phyloP scores from a whole-genome alignment of 2,888 invertebrate species.

The Apamea monoglypha region DNA sequence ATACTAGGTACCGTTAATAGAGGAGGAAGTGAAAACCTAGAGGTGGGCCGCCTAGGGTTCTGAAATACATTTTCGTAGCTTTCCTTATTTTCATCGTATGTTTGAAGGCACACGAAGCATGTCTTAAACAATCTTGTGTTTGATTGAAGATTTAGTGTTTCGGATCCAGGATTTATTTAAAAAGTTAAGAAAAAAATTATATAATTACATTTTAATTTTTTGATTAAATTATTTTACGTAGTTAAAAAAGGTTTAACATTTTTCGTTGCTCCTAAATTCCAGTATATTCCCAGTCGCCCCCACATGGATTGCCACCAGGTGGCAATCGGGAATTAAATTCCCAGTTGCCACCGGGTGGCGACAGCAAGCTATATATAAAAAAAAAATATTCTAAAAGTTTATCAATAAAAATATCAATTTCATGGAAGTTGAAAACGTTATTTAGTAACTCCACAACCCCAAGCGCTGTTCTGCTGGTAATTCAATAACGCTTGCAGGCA shows the following conservation, averaged over 20 bases:
- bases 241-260: not conserved
- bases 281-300: too few relatives aligned
- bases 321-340: too few relatives aligned
- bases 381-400: not conserved
- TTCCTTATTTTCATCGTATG: too few relatives aligned
- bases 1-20: not conserved
- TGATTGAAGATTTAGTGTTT: not conserved
- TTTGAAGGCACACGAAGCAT: not conserved
- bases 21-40: slow-evolving; percentile 3
- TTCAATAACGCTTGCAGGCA: slow-evolving; percentile 88
- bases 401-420: slow-evolving; percentile 48
- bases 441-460: slow-evolving; percentile 78
- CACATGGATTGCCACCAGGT: too few relatives aligned
- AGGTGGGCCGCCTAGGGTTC: not conserved
- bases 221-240: not conserved
- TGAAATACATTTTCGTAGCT: not conserved
- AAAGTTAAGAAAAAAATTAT: not conserved
- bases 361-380: not conserved
- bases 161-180: not conserved
- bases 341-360: too few relatives aligned
- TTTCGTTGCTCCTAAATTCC: not conserved
- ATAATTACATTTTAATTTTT: not conserved
- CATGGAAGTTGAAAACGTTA: slow-evolving; percentile 66
- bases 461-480: slow-evolving; percentile 82
- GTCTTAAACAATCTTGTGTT: not conserved